Conservation (phyloP, 1,140 invertebrate genomes). For the Musca vetustissima region DNA sequence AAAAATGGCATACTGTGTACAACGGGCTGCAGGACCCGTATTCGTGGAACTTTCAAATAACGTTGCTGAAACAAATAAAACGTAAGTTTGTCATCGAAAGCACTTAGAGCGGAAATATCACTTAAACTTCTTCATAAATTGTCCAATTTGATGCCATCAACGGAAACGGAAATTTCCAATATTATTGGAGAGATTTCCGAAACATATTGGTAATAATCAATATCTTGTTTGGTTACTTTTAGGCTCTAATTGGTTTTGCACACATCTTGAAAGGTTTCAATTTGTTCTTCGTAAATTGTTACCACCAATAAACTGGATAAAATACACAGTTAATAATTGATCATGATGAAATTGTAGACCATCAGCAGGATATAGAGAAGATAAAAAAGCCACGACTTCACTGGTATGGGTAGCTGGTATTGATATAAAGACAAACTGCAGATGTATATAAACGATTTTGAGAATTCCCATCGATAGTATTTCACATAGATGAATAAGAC, state of each 20-base stretch:
- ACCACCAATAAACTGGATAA: slow-evolving; percentile 10
- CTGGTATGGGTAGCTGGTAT: neutral
- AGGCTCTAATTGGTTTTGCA: neutral
- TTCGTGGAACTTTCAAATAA: neutral
- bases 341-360: neutral
- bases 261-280: neutral
- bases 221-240: neutral
- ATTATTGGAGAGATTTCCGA: neutral
- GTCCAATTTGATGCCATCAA: neutral
- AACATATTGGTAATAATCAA: neutral
- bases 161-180: neutral
- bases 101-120: neutral
- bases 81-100: neutral
- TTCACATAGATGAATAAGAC: neutral
- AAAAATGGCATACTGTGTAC: neutral
- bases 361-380: neutral
- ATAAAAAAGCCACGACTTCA: neutral
- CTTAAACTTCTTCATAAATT: neutral
- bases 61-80: slow-evolving; percentile 19
- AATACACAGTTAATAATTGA: neutral
- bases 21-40: neutral
- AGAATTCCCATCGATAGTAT: neutral
- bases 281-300: neutral
- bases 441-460: neutral
- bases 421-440: neutral